Conservation (phyloP, 2,113 vertebrate genomes). For the Myrmecophaga tridactyla region DNA sequence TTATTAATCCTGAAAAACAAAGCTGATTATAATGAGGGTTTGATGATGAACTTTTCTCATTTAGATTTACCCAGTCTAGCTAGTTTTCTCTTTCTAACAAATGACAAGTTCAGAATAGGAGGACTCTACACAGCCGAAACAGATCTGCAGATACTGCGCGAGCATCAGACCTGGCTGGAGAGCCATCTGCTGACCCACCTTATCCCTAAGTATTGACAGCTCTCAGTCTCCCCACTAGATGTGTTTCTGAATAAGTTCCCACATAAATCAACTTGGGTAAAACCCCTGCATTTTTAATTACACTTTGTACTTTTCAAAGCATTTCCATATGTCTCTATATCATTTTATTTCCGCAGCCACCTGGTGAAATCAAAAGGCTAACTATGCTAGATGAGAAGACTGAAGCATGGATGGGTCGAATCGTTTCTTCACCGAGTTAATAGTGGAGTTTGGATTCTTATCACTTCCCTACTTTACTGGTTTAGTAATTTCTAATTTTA, state of each 20-base stretch:
- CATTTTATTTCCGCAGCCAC: not conserved
- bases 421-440: not conserved
- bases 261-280: not conserved
- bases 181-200: not conserved
- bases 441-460: not conserved
- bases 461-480: not conserved
- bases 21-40: not conserved
- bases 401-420: not conserved
- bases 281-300: not conserved
- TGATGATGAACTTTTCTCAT: not conserved
- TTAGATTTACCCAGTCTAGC: not conserved
- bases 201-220: not conserved
- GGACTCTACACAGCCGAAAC: not conserved
- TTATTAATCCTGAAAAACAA: not conserved
- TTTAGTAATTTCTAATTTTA: constrained; percentile 1
- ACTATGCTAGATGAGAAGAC: not conserved
- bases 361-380: not conserved
- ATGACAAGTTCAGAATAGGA: not conserved
- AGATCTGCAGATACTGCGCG: not conserved
- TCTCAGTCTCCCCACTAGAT: not conserved
- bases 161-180: not conserved
- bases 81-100: not conserved
- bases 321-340: not conserved
- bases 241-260: not conserved
- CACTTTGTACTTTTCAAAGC: not conserved